A percentile compares a stretch with the other conserved stretches of the same genome.
Evolutionary conservation across 2,113 vertebrate species (phyloP).

Genomic region (Pseudolaguvia tuberculata): DNA sequence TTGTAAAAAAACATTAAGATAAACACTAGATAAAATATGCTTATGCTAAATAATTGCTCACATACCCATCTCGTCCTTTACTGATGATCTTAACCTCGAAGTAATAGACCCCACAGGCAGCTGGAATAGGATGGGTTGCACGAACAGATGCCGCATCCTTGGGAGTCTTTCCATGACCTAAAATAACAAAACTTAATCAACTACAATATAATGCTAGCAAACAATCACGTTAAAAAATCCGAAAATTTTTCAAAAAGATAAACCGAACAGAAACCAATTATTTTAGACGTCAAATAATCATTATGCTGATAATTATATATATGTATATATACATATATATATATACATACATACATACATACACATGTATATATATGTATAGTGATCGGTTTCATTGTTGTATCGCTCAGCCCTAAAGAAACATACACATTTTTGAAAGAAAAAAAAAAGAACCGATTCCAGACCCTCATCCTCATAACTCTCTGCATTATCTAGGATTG

Average conservation of each 20-base stretch:
- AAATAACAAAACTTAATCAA: constrained; percentile 32
- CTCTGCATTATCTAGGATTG: too few relatives aligned
- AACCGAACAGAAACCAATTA: too few relatives aligned
- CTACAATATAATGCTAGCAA: neutral
- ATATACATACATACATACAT: too few relatives aligned
- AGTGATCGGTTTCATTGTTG: too few relatives aligned
- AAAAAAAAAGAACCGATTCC: too few relatives aligned
- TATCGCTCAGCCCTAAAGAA: too few relatives aligned
- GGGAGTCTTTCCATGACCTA: constrained; percentile 97
- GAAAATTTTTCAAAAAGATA: too few relatives aligned
- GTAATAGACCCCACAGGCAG: constrained; percentile 97
- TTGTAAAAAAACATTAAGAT: neutral
- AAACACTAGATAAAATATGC: neutral
- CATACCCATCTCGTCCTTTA: constrained; percentile 98
- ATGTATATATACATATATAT: too few relatives aligned
- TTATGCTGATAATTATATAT: neutral
- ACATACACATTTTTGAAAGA: too few relatives aligned
- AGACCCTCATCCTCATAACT: too few relatives aligned
- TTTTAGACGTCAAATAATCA: neutral
- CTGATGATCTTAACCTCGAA: constrained; percentile 99
- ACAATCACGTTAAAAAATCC: too few relatives aligned
- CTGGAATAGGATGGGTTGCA: constrained; percentile 95
- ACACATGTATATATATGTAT: too few relatives aligned
- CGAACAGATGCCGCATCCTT: constrained; percentile 98
- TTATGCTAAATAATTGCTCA: neutral